Conservation (phyloP, 2,113 vertebrate genomes). For the Otocyon megalotis region DNA sequence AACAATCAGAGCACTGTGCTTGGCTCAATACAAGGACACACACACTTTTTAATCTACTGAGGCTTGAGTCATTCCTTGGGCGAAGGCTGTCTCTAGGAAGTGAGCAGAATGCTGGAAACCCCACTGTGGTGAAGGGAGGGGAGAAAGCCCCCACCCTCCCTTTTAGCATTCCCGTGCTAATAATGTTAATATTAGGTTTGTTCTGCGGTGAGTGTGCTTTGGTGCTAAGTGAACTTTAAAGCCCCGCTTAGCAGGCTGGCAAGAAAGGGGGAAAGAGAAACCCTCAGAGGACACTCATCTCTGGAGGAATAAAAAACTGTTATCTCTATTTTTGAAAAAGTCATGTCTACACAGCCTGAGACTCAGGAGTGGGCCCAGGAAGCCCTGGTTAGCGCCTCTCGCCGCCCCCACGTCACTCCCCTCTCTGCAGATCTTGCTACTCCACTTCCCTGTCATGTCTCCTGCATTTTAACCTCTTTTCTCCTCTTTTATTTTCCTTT, state of each 20-base stretch:
- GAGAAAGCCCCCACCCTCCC: not conserved
- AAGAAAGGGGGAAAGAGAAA: not conserved
- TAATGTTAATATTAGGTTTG: not conserved
- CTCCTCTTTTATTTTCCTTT: not conserved
- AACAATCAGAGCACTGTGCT: not conserved
- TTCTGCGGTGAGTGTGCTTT: not conserved
- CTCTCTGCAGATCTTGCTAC: not conserved
- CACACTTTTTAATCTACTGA: not conserved
- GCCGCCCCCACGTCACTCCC: fast-evolving
- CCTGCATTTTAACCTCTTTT: not conserved
- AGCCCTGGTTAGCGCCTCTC: too few relatives aligned
- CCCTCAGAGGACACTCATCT: not conserved
- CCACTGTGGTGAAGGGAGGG: too few relatives aligned
- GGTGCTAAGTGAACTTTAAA: not conserved
- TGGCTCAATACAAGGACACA: not conserved
- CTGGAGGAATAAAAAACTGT: not conserved
- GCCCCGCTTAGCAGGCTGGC: not conserved
- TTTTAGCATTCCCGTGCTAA: not conserved
- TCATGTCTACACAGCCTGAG: not conserved
- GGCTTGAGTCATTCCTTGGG: not conserved
- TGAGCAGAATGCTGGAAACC: not conserved
- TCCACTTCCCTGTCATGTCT: fast-evolving
- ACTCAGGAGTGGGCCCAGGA: too few relatives aligned
- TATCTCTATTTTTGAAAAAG: not conserved
- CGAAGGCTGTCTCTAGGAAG: not conserved